Conservation (phyloP, 1,140 invertebrate genomes). For the Notospermus geniculatus region DNA sequence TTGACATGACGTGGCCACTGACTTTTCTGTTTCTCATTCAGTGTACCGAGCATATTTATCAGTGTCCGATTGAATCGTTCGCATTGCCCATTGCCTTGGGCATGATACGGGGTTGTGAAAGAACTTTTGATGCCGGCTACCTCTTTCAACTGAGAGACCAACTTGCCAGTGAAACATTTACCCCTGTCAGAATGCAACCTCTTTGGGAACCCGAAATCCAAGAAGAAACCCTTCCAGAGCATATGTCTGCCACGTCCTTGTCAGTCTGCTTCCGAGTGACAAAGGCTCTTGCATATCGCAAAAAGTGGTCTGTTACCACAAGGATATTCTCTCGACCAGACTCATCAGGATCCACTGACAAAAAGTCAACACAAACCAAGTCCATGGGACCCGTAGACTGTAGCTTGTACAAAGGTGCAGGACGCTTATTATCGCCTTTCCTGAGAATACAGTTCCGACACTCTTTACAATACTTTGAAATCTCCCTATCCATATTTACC, state of each 20-base stretch:
- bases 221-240: constrained; percentile 16
- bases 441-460: background rate
- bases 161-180: background rate
- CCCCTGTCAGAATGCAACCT: background rate
- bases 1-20: constrained; percentile 11
- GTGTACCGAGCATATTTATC: constrained; percentile 17
- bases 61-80: constrained; percentile 22
- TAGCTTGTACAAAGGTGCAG: no score
- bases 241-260: constrained; percentile 17
- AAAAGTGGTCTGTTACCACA: constrained; percentile 25
- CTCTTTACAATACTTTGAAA: background rate
- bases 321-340: no score
- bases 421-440: no score
- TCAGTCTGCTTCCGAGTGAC: constrained; percentile 17
- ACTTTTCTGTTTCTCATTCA: constrained; percentile 16
- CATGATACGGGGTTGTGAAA: constrained; percentile 13
- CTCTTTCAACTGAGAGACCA: background rate
- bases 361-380: no score
- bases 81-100: constrained; percentile 9
- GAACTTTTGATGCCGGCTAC: background rate
- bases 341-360: no score
- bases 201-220: background rate
- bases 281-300: constrained; percentile 12
- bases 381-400: no score
- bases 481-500: constrained; percentile 15